Base-by-base conservation (phyloP, 1,140 invertebrate species). In the Bombus ignitus region DNA sequence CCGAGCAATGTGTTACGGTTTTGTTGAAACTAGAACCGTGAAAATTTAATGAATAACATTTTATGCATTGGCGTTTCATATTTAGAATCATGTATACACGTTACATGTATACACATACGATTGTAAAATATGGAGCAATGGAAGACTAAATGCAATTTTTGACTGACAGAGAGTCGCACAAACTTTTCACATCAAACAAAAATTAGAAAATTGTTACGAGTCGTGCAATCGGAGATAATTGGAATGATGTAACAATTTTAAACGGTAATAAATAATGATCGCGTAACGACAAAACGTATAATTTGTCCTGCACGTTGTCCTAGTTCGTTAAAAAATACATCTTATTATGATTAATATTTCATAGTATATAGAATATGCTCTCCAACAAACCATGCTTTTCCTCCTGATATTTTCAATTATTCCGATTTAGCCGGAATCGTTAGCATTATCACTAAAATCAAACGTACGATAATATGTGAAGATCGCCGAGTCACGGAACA, bases 401-500 rank as follows among this genome's bases (percentile, higher is more conserved):
- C 28, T 35, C 32, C 22, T 57, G 35, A 57, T n/a, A 25, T 53
- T 62, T 22, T 37, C 73, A 77, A 39, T 73, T 37, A 84, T 59
- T 44, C 59, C 22, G 59, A 53, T 47, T 57, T 68, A 70, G 12
- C 37, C 37, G 37, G 8, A 25, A n/a, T 73, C 32, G 37, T 47
- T 75, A 81, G 15, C 39, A 39, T 59, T 53, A 70, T 76, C 65
- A 10, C 37, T 42, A 37, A 78, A 83, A 68, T 70, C 32, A 68
- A 83, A 66, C 13, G 13, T 78, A 76, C 59, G 22, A 65, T 74
- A 65, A 59, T 78, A 37, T 74, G 59, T 76, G 59, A 86, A 94
- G 94, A 87, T 94, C 94, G 62, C 93, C 94, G 42, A 94, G 86
- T 86, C 94, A 94, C 57, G 92, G 81, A 65, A 78, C 90, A 13